phyloP scores from a whole-genome alignment of 2,888 invertebrate species.

The Tribolium freemani region DNA sequence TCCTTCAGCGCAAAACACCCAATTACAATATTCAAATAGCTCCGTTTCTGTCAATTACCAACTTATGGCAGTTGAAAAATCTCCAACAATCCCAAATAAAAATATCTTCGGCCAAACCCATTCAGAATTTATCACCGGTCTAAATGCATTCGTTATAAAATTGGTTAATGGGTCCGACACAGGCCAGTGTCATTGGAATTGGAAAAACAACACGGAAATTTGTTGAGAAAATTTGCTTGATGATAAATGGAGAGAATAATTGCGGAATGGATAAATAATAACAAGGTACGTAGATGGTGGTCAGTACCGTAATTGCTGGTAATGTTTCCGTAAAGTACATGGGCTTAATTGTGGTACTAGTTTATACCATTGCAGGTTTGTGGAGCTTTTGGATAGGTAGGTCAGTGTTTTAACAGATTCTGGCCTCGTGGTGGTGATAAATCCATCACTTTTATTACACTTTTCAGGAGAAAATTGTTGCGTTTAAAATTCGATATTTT shows the following conservation, averaged over 20 bases:
- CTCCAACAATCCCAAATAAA: conserved; percentile 3
- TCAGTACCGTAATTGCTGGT: conserved; percentile 52
- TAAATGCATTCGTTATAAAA: conserved; percentile 30
- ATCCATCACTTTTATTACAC: not conserved
- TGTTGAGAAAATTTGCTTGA: conserved; percentile 9
- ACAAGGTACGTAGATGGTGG: conserved; percentile 49
- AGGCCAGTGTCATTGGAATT: conserved; percentile 23
- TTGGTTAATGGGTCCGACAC: conserved; percentile 36
- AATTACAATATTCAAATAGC: conserved; percentile 18
- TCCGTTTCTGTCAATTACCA: conserved; percentile 12
- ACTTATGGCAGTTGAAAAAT: conserved; percentile 6
- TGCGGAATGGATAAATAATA: conserved; percentile 52
- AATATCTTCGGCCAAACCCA: conserved; percentile 14
- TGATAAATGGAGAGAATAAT: conserved; percentile 20
- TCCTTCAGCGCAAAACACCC: not conserved
- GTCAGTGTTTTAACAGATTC: conserved; percentile 6
- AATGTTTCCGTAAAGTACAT: conserved; percentile 53
- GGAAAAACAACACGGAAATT: conserved; percentile 19
- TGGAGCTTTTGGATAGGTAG: conserved; percentile 1
- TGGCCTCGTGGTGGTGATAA: not conserved
- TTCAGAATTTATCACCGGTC: conserved; percentile 14
- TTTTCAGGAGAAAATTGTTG: too few relatives aligned
- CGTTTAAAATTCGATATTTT: too few relatives aligned
- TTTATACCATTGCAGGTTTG: conserved; percentile 46
- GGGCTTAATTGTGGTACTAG: conserved; percentile 51